A percentile compares a stretch with the other conserved stretches of the same genome.
Evolutionary conservation across 1,140 invertebrate species (phyloP).

Genomic region (Cotesia vestalis): DNA sequence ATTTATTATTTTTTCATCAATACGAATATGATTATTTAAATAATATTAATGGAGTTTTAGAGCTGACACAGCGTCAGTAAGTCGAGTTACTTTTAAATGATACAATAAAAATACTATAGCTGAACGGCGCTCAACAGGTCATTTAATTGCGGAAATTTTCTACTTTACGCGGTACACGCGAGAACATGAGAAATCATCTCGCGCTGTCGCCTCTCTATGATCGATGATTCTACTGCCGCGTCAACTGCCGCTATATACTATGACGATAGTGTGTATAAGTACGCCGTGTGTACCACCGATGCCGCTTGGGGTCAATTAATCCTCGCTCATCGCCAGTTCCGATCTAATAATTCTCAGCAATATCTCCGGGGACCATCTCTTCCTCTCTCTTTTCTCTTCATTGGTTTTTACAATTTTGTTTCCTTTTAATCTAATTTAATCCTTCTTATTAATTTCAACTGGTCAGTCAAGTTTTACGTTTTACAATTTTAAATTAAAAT

Average conservation of each 20-base stretch:
- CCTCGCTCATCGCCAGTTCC: constrained; percentile 35
- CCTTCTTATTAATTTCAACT: neutral
- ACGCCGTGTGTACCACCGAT: neutral
- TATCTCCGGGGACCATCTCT: constrained; percentile 35
- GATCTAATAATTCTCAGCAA: constrained; percentile 36
- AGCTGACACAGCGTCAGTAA: too few relatives aligned
- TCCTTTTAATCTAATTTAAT: constrained; percentile 26
- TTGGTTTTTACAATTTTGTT: neutral
- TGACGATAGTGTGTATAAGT: too few relatives aligned
- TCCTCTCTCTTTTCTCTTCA: neutral
- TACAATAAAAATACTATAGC: neutral
- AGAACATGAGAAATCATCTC: constrained; percentile 35
- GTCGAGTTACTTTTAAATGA: neutral
- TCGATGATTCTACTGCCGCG: constrained; percentile 31
- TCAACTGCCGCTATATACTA: constrained; percentile 1
- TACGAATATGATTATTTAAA: too few relatives aligned
- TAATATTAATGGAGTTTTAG: too few relatives aligned
- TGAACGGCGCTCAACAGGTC: constrained; percentile 9
- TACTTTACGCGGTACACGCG: constrained; percentile 19
- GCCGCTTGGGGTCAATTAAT: constrained; percentile 36
- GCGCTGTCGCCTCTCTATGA: constrained; percentile 33
- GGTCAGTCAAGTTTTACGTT: too few relatives aligned
- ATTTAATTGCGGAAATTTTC: constrained; percentile 28
- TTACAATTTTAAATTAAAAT: too few relatives aligned
- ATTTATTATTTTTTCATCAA: too few relatives aligned